Conservation (phyloP, 1,140 invertebrate genomes). For the Orchesella cincta region DNA sequence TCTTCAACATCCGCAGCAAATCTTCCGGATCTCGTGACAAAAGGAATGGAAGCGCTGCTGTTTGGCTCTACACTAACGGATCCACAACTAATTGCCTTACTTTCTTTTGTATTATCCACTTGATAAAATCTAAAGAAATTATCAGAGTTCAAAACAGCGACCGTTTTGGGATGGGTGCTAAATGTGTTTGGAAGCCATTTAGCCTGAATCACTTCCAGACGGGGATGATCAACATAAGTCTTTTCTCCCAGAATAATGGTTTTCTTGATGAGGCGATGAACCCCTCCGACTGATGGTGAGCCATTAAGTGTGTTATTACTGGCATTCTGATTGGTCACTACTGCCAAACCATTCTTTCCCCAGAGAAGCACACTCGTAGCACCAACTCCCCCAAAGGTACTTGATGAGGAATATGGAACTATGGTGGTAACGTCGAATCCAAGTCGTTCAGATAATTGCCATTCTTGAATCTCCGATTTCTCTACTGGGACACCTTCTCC, state of each 20-base stretch:
- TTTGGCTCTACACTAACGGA: slow-evolving; percentile 6
- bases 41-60: background rate
- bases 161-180: background rate
- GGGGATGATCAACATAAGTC: slow-evolving; percentile 11
- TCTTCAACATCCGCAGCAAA: slow-evolving; percentile 5
- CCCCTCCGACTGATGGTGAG: background rate
- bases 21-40: background rate
- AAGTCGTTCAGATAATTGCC: slow-evolving; percentile 7
- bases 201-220: slow-evolving; percentile 1
- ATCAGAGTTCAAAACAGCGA: slow-evolving; percentile 5
- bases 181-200: slow-evolving; percentile 4
- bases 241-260: background rate
- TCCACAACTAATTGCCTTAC: background rate
- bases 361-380: background rate
- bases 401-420: background rate
- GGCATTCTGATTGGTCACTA: background rate
- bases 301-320: background rate
- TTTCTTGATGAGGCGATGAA: background rate
- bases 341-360: slow-evolving; percentile 17
- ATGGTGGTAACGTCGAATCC: background rate
- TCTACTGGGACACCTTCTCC: background rate
- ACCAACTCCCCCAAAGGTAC: background rate
- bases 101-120: background rate
- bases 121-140: slow-evolving; percentile 17
- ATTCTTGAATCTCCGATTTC: slow-evolving; percentile 6